These are phyloP conservation scores for Euproctis similis DNA, from an alignment of 2,888 invertebrate species.

Conservation along the genomic window DNA sequence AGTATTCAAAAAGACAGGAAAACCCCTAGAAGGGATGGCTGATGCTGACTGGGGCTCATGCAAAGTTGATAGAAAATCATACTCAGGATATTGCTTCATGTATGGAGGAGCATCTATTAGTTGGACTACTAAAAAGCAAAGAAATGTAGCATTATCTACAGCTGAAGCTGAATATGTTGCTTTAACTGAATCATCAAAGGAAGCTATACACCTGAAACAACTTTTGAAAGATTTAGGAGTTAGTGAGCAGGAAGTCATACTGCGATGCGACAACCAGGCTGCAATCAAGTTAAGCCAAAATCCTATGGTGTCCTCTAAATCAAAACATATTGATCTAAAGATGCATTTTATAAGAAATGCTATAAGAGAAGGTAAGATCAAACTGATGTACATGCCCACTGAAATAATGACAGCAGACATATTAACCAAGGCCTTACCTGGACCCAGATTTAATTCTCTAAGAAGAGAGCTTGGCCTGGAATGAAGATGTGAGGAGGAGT, in stretches of 20 bases:
- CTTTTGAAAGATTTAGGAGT: too few relatives aligned
- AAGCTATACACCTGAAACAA: too few relatives aligned
- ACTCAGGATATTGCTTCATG: slow-evolving; percentile 1
- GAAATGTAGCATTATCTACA: background rate
- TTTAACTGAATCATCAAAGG: too few relatives aligned
- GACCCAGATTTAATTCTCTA: background rate
- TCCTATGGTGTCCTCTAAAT: background rate
- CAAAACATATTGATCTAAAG: background rate
- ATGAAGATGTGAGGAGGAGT: too few relatives aligned
- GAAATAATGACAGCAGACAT: background rate
- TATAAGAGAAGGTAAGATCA: background rate
- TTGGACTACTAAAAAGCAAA: too few relatives aligned
- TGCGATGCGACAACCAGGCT: background rate
- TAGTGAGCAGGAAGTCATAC: background rate
- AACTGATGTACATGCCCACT: background rate
- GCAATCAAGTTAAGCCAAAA: background rate
- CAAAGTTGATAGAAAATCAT: background rate
- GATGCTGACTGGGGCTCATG: background rate
- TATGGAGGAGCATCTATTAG: background rate
- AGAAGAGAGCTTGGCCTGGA: background rate
- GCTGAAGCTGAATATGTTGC: too few relatives aligned
- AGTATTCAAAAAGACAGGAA: background rate
- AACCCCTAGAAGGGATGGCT: background rate
- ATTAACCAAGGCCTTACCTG: background rate
- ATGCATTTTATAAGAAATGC: background rate